phyloP scores from a whole-genome alignment of 2,888 invertebrate genomes.

The Holacanthella duospinosa region DNA sequence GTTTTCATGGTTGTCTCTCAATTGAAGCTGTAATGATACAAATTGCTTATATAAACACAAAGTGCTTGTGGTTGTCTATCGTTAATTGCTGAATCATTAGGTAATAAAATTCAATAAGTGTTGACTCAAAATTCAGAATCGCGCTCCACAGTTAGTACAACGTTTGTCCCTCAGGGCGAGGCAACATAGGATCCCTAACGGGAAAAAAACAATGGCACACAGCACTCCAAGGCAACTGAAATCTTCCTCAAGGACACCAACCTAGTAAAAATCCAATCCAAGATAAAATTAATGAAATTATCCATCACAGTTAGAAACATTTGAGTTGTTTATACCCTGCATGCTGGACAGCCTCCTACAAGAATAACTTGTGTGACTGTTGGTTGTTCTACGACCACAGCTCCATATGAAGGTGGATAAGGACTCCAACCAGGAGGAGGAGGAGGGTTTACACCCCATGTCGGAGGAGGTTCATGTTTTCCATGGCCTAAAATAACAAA shows the following conservation, averaged over 20 bases:
- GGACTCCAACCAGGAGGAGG: constrained; percentile 3
- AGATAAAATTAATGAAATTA: neutral
- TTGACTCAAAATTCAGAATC: no score
- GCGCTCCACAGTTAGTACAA: constrained; percentile 76
- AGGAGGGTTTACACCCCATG: neutral
- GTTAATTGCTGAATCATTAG: no score
- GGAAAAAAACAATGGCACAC: constrained; percentile 77
- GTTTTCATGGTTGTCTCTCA: no score
- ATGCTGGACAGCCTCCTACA: constrained; percentile 79
- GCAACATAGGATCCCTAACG: constrained; percentile 76
- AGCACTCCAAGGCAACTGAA: constrained; percentile 72
- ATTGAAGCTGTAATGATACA: no score
- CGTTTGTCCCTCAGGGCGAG: constrained; percentile 69
- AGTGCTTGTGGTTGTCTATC: no score
- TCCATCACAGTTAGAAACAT: neutral
- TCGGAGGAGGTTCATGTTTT: constrained; percentile 1
- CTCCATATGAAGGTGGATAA: constrained; percentile 20
- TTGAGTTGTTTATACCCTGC: constrained; percentile 50
- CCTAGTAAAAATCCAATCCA: constrained; percentile 39
- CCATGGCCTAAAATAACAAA: no score
- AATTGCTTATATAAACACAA: no score
- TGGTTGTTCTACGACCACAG: constrained; percentile 36
- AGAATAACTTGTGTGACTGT: constrained; percentile 66
- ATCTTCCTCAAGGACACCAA: constrained; percentile 76
- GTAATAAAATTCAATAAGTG: no score